Evolutionary conservation across 1,140 invertebrate species (phyloP).

Genomic region (Linepithema humile): DNA sequence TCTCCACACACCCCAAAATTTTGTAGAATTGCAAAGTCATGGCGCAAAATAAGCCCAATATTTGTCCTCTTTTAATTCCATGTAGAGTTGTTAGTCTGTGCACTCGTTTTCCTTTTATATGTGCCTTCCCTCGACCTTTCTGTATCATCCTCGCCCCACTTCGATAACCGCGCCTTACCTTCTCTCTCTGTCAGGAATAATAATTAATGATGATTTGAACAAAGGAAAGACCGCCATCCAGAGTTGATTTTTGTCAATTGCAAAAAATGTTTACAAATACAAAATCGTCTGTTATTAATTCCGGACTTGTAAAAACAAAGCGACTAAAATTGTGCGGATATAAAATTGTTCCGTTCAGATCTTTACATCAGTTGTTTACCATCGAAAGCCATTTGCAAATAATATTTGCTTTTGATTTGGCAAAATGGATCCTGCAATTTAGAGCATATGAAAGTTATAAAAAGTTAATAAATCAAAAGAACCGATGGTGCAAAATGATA

Average conservation of each 20-base stretch:
- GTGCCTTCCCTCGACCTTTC: conserved; percentile 52
- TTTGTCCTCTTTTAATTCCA: conserved; percentile 68
- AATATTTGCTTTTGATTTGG: too few relatives aligned
- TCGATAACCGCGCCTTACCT: conserved; percentile 49
- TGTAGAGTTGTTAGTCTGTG: conserved; percentile 60
- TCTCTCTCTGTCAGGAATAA: conserved; percentile 66
- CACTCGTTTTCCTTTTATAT: conserved; percentile 65
- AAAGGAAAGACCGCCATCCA: conserved; percentile 74
- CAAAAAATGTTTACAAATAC: conserved; percentile 75
- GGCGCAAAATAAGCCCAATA: conserved; percentile 42
- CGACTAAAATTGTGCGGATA: neutral
- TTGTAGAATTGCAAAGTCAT: conserved; percentile 14
- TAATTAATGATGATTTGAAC: conserved; percentile 74
- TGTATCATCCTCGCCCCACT: conserved; percentile 60
- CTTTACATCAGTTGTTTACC: neutral
- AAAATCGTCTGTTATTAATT: conserved; percentile 68
- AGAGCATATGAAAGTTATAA: neutral
- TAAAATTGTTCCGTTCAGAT: conserved; percentile 12
- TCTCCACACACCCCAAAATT: neutral
- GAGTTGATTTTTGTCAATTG: conserved; percentile 64
- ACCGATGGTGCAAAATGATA: neutral
- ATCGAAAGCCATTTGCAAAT: neutral
- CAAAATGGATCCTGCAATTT: too few relatives aligned
- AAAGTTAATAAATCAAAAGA: neutral
- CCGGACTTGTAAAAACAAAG: conserved; percentile 6